Conservation (phyloP, 2,888 invertebrate species). For the Geophilus truncorum region DNA sequence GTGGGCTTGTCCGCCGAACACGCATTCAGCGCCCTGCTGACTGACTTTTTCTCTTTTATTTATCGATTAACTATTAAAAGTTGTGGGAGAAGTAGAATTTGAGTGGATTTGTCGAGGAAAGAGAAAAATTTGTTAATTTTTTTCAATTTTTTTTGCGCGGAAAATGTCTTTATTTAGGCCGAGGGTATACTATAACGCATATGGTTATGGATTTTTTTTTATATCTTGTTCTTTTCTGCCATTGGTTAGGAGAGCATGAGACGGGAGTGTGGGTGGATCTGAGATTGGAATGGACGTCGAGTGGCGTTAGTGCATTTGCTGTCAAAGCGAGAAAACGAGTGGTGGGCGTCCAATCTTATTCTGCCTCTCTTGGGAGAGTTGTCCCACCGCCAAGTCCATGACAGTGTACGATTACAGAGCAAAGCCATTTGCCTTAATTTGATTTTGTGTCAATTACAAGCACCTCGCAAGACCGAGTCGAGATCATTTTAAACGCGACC, state of each 20-base stretch:
- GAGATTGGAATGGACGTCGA: background rate
- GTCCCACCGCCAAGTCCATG: background rate
- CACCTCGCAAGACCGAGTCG: slow-evolving; percentile 30
- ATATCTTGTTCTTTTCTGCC: background rate
- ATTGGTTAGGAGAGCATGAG: background rate
- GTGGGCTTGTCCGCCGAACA: background rate
- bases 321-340: background rate
- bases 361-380: background rate
- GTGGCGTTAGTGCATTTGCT: background rate
- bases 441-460: slow-evolving; percentile 33
- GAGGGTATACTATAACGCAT: background rate
- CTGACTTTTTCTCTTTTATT: background rate
- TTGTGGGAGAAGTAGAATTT: too few relatives aligned
- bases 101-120: too few relatives aligned
- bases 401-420: slow-evolving; percentile 16
- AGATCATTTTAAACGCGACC: slow-evolving; percentile 32
- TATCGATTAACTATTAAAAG: background rate
- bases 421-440: slow-evolving; percentile 33
- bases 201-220: background rate
- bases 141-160: background rate
- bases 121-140: too few relatives aligned
- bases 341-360: background rate
- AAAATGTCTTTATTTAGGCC: background rate
- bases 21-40: background rate
- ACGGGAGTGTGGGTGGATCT: background rate